Evolutionary conservation across 2,797 vertebrate genomes (phyloP).

Genomic region (Rhinoraja longicauda): DNA sequence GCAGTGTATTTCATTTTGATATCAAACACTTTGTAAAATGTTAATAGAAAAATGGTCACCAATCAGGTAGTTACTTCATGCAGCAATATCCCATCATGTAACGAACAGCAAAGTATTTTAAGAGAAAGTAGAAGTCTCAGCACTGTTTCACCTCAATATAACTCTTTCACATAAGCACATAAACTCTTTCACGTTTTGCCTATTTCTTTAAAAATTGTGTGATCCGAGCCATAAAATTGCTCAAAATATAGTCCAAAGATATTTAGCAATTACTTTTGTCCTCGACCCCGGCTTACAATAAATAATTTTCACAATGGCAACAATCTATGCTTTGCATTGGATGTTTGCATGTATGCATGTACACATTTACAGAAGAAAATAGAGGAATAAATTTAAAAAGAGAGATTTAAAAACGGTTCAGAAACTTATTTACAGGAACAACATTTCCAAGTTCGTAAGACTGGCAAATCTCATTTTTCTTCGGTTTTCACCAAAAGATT

Average conservation of each 20-base stretch:
- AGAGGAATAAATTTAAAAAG: not conserved
- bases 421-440: not conserved
- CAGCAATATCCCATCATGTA: not conserved
- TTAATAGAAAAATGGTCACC: too few species aligned
- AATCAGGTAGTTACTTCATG: not conserved
- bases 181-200: not conserved
- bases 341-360: not conserved
- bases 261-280: not conserved
- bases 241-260: not conserved
- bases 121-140: not conserved
- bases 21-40: not conserved
- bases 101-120: not conserved
- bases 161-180: not conserved
- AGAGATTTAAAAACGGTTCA: not conserved
- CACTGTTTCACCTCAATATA: not conserved
- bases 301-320: not conserved
- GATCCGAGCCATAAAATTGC: not conserved
- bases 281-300: not conserved
- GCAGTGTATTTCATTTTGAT: not conserved
- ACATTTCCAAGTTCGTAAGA: not conserved
- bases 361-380: not conserved
- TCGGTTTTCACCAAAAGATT: not conserved
- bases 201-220: not conserved
- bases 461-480: not conserved
- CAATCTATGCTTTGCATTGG: not conserved